These are phyloP conservation scores for Rousettus madagascariensis DNA, from an alignment of 2,797 vertebrate species.

Conservation along the genomic window DNA sequence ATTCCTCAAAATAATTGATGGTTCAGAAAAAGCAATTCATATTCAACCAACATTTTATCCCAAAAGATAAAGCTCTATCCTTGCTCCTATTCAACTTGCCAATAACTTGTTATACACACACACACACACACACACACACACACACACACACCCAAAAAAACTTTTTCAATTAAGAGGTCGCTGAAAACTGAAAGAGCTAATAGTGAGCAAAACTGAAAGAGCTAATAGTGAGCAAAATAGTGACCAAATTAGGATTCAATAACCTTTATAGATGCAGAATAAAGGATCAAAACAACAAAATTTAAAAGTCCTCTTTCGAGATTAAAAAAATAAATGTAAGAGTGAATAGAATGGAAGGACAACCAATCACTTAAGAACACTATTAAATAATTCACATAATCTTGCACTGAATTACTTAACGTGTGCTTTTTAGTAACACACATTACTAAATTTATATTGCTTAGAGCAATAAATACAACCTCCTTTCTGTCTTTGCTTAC, in stretches of 20 bases:
- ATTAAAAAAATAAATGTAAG: neutral
- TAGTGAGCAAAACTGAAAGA: neutral
- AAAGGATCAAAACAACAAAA: neutral
- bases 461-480: neutral
- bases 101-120: neutral
- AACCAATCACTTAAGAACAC: neutral
- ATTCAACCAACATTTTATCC: slow-evolving; percentile 35
- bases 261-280: neutral
- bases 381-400: neutral
- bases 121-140: too few species aligned
- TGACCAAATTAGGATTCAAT: neutral
- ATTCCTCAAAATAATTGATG: slow-evolving; percentile 19
- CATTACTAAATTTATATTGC: neutral
- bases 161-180: neutral
- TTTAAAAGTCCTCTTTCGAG: neutral
- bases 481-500: neutral
- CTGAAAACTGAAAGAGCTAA: slow-evolving; percentile 11
- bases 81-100: neutral
- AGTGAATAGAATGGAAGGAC: neutral
- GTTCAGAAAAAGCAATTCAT: slow-evolving; percentile 4
- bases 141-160: neutral
- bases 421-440: neutral
- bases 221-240: neutral
- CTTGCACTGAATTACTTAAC: neutral
- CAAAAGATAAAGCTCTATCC: slow-evolving; percentile 7